These are phyloP conservation scores for Neelides sp. DNA, from an alignment of 1,140 invertebrate species.

Conservation along the genomic window DNA sequence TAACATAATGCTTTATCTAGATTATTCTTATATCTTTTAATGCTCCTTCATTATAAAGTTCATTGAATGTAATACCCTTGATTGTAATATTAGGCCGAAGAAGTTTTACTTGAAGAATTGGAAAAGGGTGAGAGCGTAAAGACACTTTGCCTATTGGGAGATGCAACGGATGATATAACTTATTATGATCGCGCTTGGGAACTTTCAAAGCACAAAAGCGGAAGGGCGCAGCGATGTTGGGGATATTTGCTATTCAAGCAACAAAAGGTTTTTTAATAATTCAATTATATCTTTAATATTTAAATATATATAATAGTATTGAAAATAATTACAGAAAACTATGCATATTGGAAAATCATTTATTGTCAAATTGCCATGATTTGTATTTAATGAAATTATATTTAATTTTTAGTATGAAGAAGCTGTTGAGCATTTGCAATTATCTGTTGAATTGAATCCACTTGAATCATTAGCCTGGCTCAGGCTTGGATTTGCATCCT, in stretches of 20 bases:
- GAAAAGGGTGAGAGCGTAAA: slow-evolving; percentile 66
- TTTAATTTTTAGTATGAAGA: slow-evolving; percentile 49
- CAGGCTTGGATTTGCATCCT: slow-evolving; percentile 69
- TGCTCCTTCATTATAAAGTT: slow-evolving; percentile 14
- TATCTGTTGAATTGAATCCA: slow-evolving; percentile 68
- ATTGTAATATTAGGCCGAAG: slow-evolving; percentile 54
- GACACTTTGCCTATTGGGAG: slow-evolving; percentile 77
- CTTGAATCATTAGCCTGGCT: slow-evolving; percentile 74
- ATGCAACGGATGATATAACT: slow-evolving; percentile 52
- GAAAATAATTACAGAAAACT: too few relatives aligned
- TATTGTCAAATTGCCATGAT: too few relatives aligned
- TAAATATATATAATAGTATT: too few relatives aligned
- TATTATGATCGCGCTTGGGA: slow-evolving; percentile 84
- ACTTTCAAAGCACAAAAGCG: slow-evolving; percentile 63
- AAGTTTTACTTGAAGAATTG: slow-evolving; percentile 71
- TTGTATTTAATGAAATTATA: too few relatives aligned
- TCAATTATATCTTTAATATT: too few relatives aligned
- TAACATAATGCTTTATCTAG: background rate
- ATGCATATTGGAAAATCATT: too few relatives aligned
- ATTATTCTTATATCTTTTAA: slow-evolving; percentile 1
- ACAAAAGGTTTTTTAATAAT: slow-evolving; percentile 20
- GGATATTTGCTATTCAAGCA: slow-evolving; percentile 39
- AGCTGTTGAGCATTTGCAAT: slow-evolving; percentile 63
- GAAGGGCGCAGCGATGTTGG: slow-evolving; percentile 70
- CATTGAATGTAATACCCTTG: slow-evolving; percentile 16